Conservation (phyloP, 1,140 invertebrate genomes). For the Sarcophaga peregrina region DNA sequence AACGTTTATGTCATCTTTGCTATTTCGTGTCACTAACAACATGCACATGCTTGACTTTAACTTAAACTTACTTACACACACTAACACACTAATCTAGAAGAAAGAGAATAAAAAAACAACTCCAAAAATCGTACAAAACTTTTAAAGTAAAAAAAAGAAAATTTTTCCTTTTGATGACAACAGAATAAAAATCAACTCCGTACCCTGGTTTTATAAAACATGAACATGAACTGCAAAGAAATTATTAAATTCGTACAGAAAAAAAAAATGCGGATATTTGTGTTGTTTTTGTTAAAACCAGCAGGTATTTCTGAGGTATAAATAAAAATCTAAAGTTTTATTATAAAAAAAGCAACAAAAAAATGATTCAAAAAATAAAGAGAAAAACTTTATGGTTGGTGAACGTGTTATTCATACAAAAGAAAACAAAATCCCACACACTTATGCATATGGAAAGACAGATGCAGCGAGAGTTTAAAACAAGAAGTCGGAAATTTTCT, state of each 20-base stretch:
- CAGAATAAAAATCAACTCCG: slow-evolving; percentile 7
- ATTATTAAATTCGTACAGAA: neutral
- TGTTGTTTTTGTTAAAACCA: neutral
- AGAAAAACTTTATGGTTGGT: neutral
- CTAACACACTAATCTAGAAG: too few relatives aligned
- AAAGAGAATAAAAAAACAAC: neutral
- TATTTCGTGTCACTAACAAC: slow-evolving; percentile 17
- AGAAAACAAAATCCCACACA: neutral
- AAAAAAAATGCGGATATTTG: neutral
- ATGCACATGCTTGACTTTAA: slow-evolving; percentile 22
- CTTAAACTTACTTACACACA: neutral
- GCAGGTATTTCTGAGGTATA: neutral
- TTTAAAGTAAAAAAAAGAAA: neutral
- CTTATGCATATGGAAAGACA: too few relatives aligned
- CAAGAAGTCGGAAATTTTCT: too few relatives aligned
- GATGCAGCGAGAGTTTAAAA: too few relatives aligned
- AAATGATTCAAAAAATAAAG: too few relatives aligned
- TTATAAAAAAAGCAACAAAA: too few relatives aligned
- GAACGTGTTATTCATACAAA: neutral
- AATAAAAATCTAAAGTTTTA: neutral
- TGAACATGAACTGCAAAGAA: neutral
- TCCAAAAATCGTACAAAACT: too few relatives aligned
- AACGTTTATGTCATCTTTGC: slow-evolving; percentile 23
- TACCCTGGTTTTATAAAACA: too few relatives aligned
- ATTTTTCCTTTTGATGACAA: neutral